Evolutionary conservation across 2,888 invertebrate genomes (phyloP).

Genomic region (Listrodromus nycthemerus): DNA sequence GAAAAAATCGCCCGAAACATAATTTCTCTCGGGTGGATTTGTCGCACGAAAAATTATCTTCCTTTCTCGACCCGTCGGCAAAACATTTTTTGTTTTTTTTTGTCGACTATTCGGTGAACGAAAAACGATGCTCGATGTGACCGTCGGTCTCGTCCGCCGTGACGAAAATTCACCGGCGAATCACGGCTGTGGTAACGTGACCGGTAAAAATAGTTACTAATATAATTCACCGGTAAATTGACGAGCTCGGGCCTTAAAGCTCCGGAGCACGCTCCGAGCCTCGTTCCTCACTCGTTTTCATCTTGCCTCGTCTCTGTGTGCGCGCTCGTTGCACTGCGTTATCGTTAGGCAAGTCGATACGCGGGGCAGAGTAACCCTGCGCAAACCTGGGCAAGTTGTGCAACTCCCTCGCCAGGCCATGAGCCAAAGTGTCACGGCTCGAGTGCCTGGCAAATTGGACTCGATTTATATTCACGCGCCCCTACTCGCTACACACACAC

Average conservation of each 20-base stretch:
- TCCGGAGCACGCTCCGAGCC: neutral
- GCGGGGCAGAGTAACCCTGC: constrained; percentile 7
- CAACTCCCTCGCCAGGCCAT: constrained; percentile 17
- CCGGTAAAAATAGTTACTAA: too few relatives aligned
- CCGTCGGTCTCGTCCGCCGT: too few relatives aligned
- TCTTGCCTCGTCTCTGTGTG: constrained; percentile 5
- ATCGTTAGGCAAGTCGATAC: constrained; percentile 29
- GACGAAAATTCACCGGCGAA: too few relatives aligned
- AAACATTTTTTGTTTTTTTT: too few relatives aligned
- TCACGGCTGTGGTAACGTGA: too few relatives aligned
- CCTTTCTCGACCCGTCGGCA: too few relatives aligned
- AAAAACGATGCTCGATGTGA: too few relatives aligned
- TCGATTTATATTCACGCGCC: constrained; percentile 35
- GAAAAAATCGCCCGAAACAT: too few relatives aligned
- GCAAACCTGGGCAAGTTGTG: constrained; percentile 19
- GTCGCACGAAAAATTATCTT: too few relatives aligned
- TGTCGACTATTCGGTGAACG: too few relatives aligned
- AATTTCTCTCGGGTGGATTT: too few relatives aligned
- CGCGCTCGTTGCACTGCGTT: constrained; percentile 7
- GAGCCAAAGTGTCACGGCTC: constrained; percentile 33
- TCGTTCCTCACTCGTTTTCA: constrained; percentile 10
- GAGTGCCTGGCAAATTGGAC: constrained; percentile 34
- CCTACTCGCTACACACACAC: constrained; percentile 18
- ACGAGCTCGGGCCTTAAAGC: neutral
- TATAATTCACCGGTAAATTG: too few relatives aligned